Evolutionary conservation across 1,140 invertebrate genomes (phyloP).

Genomic region (Adoxophyes honmai): DNA sequence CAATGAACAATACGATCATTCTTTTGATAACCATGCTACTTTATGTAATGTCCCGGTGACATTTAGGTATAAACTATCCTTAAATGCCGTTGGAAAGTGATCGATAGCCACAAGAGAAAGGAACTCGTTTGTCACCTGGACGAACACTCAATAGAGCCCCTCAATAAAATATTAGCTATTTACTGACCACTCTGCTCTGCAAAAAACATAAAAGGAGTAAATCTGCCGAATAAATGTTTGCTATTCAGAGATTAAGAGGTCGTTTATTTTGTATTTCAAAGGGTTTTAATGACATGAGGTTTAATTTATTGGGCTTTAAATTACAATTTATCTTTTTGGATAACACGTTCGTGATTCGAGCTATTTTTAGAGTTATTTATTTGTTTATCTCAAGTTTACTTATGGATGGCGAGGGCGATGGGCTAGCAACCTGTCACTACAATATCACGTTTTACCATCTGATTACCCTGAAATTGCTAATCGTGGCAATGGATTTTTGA

Average conservation of each 20-base stretch:
- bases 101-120: conserved; percentile 45
- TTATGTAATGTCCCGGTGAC: too few species aligned
- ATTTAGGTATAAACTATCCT: conserved; percentile 48
- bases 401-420: too few species aligned
- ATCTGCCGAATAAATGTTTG: conserved; percentile 50
- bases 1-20: too few species aligned
- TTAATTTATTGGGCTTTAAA: neutral
- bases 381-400: too few species aligned
- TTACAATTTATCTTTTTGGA: too few species aligned
- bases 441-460: too few species aligned
- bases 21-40: too few species aligned
- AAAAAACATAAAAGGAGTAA: conserved; percentile 53
- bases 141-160: conserved; percentile 53
- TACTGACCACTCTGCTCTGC: conserved; percentile 41
- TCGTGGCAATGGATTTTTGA: too few species aligned
- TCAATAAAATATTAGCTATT: conserved; percentile 52
- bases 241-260: conserved; percentile 46
- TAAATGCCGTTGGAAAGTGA: conserved; percentile 60
- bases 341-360: too few species aligned
- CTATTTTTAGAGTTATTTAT: too few species aligned
- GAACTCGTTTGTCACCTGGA: conserved; percentile 56
- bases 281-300: conserved; percentile 1
- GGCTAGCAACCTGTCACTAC: too few species aligned
- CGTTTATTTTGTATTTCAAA: conserved; percentile 58
- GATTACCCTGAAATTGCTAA: too few species aligned